Evolutionary conservation across 2,113 vertebrate genomes (phyloP), one percentile per base, ranked within the genome.

Genomic region (Rhabdornis inornatus): DNA sequence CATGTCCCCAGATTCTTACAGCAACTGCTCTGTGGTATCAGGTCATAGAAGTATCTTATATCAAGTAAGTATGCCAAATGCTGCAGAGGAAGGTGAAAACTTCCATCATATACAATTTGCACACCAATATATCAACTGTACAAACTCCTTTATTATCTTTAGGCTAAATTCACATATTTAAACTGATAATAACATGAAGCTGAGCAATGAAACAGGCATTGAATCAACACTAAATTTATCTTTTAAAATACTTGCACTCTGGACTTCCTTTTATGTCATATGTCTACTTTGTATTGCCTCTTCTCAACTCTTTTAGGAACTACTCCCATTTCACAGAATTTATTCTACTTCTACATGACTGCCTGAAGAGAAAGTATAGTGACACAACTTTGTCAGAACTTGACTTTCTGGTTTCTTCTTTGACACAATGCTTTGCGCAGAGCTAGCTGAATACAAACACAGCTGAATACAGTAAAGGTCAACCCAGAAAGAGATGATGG

Each of bases 31-130:
- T 10, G 23, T 2, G 3, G 55, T 91, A 85, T 93, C 91, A 94
- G 74, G 56, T 87, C 90, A 95, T 83, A 71, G 49, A 49, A 91
- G 52, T 64, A 21, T 70, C 89, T 52, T 70, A 33, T 94, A 89
- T 92, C 89, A 84, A 92, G 65, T 57, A 87, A 94, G 55, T 7
- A 71, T n/a, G 82, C 57, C 89, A 96, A 91, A 89, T 45, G 78
- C 30, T 89, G 59, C 82, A 90, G 57, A 83, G 74, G 70, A 95
- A 94, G 40, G 77, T 49, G 69, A 64, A 87, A 94, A 95, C 35
- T 66, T 86, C 87, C 64, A 42, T 68, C 71, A 50, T 15, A 88
- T 1, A 8, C 55, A 69, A 74, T 83, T 70, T 83, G 35, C 66
- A 86, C 78, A 85, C 44, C 55, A 56, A 61, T 79, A 83, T 24